Evolutionary conservation across 1,140 invertebrate genomes (phyloP).

Genomic region (Rhagoletis zephyria): DNA sequence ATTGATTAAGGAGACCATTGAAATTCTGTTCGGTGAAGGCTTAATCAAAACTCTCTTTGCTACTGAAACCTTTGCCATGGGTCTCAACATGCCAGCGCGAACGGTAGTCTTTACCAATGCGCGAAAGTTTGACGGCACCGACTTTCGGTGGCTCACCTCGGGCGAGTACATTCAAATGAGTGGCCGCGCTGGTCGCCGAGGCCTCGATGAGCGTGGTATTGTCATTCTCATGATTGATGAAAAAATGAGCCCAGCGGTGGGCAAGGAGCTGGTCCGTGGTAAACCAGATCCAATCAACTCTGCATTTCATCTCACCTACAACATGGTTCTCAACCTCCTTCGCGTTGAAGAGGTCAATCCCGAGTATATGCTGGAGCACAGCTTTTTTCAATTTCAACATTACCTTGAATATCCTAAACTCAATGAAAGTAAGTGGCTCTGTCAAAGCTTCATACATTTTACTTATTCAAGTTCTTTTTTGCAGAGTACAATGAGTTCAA

Average conservation of each 20-base stretch:
- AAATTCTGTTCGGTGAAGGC: constrained; percentile 98
- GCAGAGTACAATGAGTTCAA: too few relatives aligned
- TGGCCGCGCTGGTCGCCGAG: constrained; percentile 95
- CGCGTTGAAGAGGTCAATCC: constrained; percentile 99
- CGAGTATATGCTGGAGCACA: constrained; percentile 98
- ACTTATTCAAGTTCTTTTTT: too few relatives aligned
- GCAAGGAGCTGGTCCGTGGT: constrained; percentile 91
- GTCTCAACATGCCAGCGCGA: constrained; percentile 98
- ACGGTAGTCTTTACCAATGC: constrained; percentile 97
- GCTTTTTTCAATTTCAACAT: constrained; percentile 98
- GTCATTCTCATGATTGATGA: constrained; percentile 99
- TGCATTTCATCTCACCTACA: constrained; percentile 99
- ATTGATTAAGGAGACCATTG: constrained; percentile 98
- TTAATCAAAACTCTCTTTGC: constrained; percentile 97
- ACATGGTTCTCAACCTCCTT: constrained; percentile 98
- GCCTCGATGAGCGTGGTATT: constrained; percentile 97
- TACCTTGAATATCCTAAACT: constrained; percentile 91
- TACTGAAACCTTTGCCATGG: constrained; percentile 99
- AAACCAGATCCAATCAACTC: constrained; percentile 97
- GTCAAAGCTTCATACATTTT: too few relatives aligned
- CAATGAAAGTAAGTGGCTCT: constrained; percentile 81
- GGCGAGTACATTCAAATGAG: constrained; percentile 99
- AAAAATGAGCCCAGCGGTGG: constrained; percentile 89
- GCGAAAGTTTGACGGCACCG: constrained; percentile 98
- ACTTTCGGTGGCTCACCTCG: constrained; percentile 90